phyloP scores from a whole-genome alignment of 2,797 vertebrate species.

The Macropodus opercularis region DNA sequence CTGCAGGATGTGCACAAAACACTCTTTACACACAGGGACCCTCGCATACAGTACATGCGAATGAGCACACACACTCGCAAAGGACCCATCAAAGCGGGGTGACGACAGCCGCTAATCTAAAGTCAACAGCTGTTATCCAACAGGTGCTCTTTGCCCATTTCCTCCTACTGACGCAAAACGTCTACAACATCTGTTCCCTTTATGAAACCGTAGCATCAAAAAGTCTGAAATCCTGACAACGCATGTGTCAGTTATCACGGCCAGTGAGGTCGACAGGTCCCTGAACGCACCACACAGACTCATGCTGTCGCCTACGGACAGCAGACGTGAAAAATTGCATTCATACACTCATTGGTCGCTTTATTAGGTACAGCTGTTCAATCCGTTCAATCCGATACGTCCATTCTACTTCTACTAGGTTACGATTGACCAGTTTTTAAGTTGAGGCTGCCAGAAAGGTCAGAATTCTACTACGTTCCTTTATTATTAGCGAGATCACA shows the following conservation, averaged over 20 bases:
- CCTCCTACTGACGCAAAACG: constrained; percentile 31
- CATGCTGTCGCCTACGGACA: background rate
- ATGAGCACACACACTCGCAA: constrained; percentile 4
- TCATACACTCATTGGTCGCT: too few relatives aligned
- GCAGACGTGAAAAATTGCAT: too few relatives aligned
- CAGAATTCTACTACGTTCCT: too few relatives aligned
- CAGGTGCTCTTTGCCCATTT: constrained; percentile 65
- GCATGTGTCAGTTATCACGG: background rate
- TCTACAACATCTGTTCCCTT: constrained; percentile 31
- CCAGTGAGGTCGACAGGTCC: background rate
- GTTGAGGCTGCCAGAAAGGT: too few relatives aligned
- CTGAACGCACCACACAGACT: background rate
- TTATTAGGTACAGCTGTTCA: too few relatives aligned
- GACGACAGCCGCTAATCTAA: constrained; percentile 21
- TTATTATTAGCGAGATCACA: too few relatives aligned
- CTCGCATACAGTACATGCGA: background rate
- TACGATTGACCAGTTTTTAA: too few relatives aligned
- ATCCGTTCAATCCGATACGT: too few relatives aligned
- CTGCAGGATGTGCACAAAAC: constrained; percentile 75
- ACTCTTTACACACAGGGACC: background rate
- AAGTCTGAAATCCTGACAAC: background rate
- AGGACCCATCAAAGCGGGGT: constrained; percentile 7
- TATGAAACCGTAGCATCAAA: constrained; percentile 10
- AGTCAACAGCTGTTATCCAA: constrained; percentile 68
- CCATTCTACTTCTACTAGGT: too few relatives aligned